Evolutionary conservation across 2,888 invertebrate species (phyloP), one percentile per base, ranked within the genome.

Genomic region (Boloria euphrosyne): DNA sequence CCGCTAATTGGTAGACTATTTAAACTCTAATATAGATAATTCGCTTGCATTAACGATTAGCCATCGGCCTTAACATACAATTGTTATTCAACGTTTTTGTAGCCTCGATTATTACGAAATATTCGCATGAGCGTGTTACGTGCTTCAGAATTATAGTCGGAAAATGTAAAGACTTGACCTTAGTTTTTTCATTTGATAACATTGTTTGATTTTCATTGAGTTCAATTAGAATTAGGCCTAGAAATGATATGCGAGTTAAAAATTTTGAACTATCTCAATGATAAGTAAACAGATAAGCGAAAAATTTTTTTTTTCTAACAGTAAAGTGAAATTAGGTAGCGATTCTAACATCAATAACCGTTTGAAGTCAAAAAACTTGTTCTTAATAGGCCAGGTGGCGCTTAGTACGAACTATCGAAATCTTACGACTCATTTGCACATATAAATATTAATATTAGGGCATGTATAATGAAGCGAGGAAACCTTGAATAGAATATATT

Each of bases 381-480:
- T 49, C 6, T 16, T 61, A 60, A 69, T 69, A 69, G 65, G 65
- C 63, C 69, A 66, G 58, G 72, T 72, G 71, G 72, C 72, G 71
- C 69, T 69, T 66, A 47, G 22, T 27, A n/a, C 46, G 14, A 50
- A 60, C 61, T 46, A 22, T 50, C 51, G 16, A 44, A 43, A 54
- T 57, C 50, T 61, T 68, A 66, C 53, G 68, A 70, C 59, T 74
- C 68, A 72, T 72, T 73, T 69, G 71, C 62, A 69, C 65, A 66
- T 72, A 73, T 73, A 68, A 71, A 71, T 75, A 69, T 74, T 73
- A 71, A 73, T 73, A 74, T 74, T 72, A 77, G 74, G 75, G 71
- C 70, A 67, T 67, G 67, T 66, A 62, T 69, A 74, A 68, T 76
- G 67, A 80, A 76, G 80, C 79, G 77, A 78, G 75, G 75, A 75